Base-by-base conservation (phyloP, 2,797 vertebrate species). In the Vespertilio murinus region DNA sequence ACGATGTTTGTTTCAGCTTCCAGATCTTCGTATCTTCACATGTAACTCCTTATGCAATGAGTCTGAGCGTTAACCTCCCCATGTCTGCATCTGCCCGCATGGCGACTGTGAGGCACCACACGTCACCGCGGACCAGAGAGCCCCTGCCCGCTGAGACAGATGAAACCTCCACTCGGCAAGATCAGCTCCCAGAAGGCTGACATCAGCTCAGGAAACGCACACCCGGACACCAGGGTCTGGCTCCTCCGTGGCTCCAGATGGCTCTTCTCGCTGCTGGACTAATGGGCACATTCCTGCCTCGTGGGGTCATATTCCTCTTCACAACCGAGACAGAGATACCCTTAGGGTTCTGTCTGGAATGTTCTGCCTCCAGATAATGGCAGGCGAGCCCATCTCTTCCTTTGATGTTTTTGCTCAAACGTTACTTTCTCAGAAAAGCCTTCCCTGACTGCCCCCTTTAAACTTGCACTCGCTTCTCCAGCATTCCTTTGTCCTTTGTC, bases 1-100 rank as follows among this genome's bases (percentile, higher is more conserved):
- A 80, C 78, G 42, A 38, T 95, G 54, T 92, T 97, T 78, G 94
- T 96, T 94, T 95, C 93, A 79, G 38, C 75, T 80, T 95, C 93
- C 78, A 20, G 47, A 52, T 82, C 88, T 95, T 81, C 88, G 42
- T 78, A 96, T 95, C 85, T 93, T 96, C 87, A 71, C 54, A 1
- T 40, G 38, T n/a, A 95, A 70, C 74, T 95, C 38, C 90, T 92
- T 82, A 67, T 89, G 52, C 96, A 95, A 95, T 95, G 6, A 96
- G 59, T 23, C 56, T 49, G 40, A 93, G 35, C 71, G 93, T 56
- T 93, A 89, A 93, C 42, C 65, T 59, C 14, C 45, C 94, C 40
- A 6, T 25, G 80, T 40, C 14, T 30, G 2, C 42, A 47, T n/a
- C 35, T 6, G 82, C 17, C 59, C 52, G 93, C 49, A 89, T 14